These are phyloP conservation scores for Lutjanus campechanus DNA, from an alignment of 2,797 vertebrate species.

Conservation along the genomic window DNA sequence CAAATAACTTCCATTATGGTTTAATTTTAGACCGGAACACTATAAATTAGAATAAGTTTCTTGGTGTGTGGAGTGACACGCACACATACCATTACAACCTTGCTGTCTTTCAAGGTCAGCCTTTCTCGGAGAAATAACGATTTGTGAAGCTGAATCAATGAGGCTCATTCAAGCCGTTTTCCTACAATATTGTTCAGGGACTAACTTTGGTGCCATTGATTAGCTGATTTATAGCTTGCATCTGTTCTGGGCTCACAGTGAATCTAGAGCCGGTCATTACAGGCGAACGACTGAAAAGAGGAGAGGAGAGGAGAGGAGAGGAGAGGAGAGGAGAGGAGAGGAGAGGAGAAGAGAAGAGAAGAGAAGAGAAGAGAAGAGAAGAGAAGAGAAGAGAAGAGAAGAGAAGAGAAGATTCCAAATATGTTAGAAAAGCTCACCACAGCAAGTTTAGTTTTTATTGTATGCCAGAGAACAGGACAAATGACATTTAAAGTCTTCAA, in stretches of 20 bases:
- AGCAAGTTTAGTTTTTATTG: neutral
- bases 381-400: neutral
- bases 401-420: neutral
- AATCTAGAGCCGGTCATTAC: conserved; percentile 55
- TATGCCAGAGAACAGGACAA: neutral
- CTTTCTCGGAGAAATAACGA: conserved; percentile 71
- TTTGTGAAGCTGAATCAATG: conserved; percentile 79
- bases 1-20: conserved; percentile 18
- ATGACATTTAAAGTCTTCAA: neutral
- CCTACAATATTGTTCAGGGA: conserved; percentile 79
- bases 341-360: neutral
- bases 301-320: neutral
- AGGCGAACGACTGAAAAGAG: neutral
- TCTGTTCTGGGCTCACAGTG: conserved; percentile 58
- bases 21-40: conserved; percentile 12
- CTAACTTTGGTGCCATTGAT: conserved; percentile 79
- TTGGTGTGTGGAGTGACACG: conserved; percentile 27
- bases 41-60: conserved; percentile 29
- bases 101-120: conserved; percentile 70
- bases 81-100: conserved; percentile 32
- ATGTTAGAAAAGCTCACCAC: neutral
- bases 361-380: neutral
- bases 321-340: neutral
- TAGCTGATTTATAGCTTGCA: conserved; percentile 74
- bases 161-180: conserved; percentile 76